phyloP scores from a whole-genome alignment of 2,113 vertebrate species.

The Turnix velox region DNA sequence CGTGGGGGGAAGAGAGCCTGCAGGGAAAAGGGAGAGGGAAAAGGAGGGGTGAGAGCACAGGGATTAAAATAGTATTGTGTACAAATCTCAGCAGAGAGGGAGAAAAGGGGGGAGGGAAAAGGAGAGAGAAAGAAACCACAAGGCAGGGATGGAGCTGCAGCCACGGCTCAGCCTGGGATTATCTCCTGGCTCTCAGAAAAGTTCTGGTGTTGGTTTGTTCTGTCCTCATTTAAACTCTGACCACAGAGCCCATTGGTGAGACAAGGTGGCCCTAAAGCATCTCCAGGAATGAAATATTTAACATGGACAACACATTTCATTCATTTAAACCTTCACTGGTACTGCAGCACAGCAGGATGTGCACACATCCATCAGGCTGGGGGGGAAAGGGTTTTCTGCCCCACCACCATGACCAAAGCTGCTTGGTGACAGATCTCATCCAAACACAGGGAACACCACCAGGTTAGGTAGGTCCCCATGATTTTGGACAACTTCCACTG shows the following conservation, averaged over 20 bases:
- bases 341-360: neutral
- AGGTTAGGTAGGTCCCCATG: neutral
- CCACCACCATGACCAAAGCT: neutral
- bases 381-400: neutral
- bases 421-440: neutral
- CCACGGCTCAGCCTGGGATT: neutral
- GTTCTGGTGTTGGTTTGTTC: neutral
- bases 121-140: neutral
- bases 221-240: conserved; percentile 26
- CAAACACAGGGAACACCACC: neutral
- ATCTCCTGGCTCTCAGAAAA: neutral
- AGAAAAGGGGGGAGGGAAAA: neutral
- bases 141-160: neutral
- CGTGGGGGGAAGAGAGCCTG: neutral
- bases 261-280: neutral
- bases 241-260: fast-evolving
- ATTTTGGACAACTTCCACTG: no score
- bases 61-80: conserved; percentile 36
- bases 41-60: neutral
- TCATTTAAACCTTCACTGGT: neutral
- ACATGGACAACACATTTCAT: fast-evolving
- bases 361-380: fast-evolving
- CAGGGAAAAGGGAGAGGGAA: neutral
- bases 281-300: fast-evolving
- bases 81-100: neutral